phyloP scores from a whole-genome alignment of 2,113 vertebrate species.

The Antigone vipio region DNA sequence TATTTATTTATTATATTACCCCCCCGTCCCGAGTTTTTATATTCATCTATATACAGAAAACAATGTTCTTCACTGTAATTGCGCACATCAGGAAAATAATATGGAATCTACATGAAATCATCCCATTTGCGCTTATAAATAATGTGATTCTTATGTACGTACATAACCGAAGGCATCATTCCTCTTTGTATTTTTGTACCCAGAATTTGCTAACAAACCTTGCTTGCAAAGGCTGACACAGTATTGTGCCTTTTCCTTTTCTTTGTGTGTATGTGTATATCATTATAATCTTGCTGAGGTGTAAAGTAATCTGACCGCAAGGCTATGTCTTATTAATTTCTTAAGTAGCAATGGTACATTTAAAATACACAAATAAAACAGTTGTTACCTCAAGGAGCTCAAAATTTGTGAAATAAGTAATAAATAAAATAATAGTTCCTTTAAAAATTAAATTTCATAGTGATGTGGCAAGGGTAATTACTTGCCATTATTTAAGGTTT shows the following conservation, averaged over 20 bases:
- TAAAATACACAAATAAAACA: background rate
- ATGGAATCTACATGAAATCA: background rate
- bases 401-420: background rate
- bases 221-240: background rate
- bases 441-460: background rate
- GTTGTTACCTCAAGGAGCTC: background rate
- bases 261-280: background rate
- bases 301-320: background rate
- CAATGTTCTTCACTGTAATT: background rate
- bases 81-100: background rate
- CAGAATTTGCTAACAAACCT: background rate
- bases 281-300: background rate
- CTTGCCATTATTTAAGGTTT: background rate
- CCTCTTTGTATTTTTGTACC: background rate
- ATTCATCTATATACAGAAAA: background rate
- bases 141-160: background rate
- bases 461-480: background rate
- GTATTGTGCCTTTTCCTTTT: background rate
- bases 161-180: accelerated
- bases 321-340: background rate
- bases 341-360: background rate
- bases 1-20: background rate
- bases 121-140: background rate
- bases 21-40: background rate
- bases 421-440: background rate